Percentiles rank a stretch among this genome's conserved stretches.
These are phyloP conservation scores for Cricetomys ansorgei DNA, from an alignment of 2,113 vertebrate genomes.

Conservation along the genomic window DNA sequence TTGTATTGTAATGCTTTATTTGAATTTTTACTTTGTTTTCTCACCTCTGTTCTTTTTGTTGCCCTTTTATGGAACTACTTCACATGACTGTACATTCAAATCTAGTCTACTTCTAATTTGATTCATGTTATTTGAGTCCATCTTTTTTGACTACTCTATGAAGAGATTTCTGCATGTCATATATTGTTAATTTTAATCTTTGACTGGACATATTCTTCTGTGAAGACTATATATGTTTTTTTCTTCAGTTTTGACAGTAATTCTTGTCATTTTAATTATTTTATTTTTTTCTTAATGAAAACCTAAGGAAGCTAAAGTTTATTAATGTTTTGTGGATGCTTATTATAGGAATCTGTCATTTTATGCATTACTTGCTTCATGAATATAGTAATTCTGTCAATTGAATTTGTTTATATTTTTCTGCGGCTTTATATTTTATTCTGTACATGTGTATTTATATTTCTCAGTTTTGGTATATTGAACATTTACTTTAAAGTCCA, in stretches of 20 bases:
- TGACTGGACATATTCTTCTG: neutral
- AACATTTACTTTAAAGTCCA: neutral
- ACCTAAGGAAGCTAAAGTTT: neutral
- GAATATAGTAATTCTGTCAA: neutral
- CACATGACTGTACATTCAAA: neutral
- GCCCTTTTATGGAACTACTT: neutral
- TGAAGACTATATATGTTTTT: neutral
- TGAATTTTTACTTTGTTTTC: neutral
- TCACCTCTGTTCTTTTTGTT: neutral
- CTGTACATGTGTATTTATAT: neutral
- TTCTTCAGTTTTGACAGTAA: neutral
- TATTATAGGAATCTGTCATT: neutral
- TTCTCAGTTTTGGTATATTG: neutral
- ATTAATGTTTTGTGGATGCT: neutral
- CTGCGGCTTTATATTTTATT: neutral
- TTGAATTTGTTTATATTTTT: neutral
- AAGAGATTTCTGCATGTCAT: neutral
- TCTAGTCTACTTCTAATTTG: neutral
- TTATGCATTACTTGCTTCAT: neutral
- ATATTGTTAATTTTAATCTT: neutral
- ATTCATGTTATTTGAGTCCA: neutral
- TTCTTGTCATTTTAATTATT: slow-evolving; percentile 4
- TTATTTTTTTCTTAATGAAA: neutral
- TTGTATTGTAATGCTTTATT: neutral
- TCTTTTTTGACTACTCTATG: neutral